A percentile compares a stretch with the other conserved stretches of the same genome.
Evolutionary conservation across 1,140 invertebrate species (phyloP).

Genomic region (Hyphantria cunea): DNA sequence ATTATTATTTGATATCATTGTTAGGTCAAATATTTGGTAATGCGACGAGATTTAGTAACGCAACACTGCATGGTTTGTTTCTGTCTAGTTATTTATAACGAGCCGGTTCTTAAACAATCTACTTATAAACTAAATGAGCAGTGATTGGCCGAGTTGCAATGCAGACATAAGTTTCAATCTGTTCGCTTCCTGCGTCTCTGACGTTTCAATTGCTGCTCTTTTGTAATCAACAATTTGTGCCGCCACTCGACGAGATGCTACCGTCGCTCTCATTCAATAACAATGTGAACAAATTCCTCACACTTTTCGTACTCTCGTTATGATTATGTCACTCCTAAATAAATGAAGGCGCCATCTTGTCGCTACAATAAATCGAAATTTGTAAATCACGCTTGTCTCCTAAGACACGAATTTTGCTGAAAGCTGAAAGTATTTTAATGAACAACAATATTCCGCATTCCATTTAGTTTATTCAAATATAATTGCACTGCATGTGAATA

Average conservation of each 20-base stretch:
- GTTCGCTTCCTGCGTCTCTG: slow-evolving; percentile 63
- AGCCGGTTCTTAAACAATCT: slow-evolving; percentile 32
- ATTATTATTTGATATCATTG: slow-evolving; percentile 35
- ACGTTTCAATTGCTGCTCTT: slow-evolving; percentile 79
- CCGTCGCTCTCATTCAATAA: slow-evolving; percentile 68
- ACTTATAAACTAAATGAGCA: slow-evolving; percentile 33
- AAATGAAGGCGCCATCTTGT: slow-evolving; percentile 32
- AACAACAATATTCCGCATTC: too few relatives aligned
- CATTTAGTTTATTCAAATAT: too few relatives aligned
- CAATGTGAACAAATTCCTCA: slow-evolving; percentile 65
- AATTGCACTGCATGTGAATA: too few relatives aligned
- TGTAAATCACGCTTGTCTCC: too few relatives aligned
- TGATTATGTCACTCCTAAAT: slow-evolving; percentile 39
- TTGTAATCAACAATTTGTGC: slow-evolving; percentile 79
- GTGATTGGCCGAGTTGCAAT: slow-evolving; percentile 35
- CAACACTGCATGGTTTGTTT: slow-evolving; percentile 1
- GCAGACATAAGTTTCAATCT: slow-evolving; percentile 75
- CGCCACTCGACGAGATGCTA: slow-evolving; percentile 62
- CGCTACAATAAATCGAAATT: not conserved
- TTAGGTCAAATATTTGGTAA: slow-evolving; percentile 28
- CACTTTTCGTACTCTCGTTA: slow-evolving; percentile 56
- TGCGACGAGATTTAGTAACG: slow-evolving; percentile 1
- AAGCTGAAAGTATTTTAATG: too few relatives aligned
- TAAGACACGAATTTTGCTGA: too few relatives aligned
- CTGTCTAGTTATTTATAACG: slow-evolving; percentile 26